Evolutionary conservation across 2,888 invertebrate species (phyloP).

Genomic region (Panopea generosa): DNA sequence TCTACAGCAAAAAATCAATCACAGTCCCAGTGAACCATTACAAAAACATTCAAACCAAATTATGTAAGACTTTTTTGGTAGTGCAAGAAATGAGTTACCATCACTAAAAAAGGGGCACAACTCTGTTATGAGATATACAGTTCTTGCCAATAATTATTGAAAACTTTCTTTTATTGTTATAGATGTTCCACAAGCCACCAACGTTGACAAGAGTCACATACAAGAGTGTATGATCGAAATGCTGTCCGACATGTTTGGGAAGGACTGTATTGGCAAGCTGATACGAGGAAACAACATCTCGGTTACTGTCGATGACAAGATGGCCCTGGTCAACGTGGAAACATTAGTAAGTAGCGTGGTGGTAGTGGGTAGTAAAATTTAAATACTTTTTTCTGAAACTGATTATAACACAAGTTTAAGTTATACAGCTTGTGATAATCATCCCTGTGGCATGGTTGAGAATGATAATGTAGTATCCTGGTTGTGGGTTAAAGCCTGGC

Average conservation of each 20-base stretch:
- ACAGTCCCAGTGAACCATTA: too few species aligned
- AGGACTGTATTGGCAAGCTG: constrained; percentile 96
- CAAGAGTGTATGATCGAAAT: constrained; percentile 95
- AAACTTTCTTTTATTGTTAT: constrained; percentile 17
- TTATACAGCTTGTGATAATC: too few species aligned
- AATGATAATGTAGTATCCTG: too few species aligned
- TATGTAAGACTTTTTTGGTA: too few species aligned
- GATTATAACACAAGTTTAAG: neutral
- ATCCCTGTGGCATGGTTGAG: too few species aligned
- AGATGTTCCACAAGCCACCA: constrained; percentile 86
- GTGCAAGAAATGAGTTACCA: too few species aligned
- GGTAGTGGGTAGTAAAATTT: neutral
- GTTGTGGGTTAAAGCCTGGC: too few species aligned
- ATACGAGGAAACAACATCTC: constrained; percentile 95
- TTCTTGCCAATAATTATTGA: neutral
- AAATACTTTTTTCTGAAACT: neutral
- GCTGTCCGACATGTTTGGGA: constrained; percentile 97
- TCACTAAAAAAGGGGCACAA: too few species aligned
- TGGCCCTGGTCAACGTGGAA: constrained; percentile 93
- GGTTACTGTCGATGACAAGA: constrained; percentile 93
- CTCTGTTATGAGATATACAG: too few species aligned
- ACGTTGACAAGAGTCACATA: constrained; percentile 96
- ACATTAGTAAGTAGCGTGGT: constrained; percentile 88
- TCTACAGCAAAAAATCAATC: too few species aligned
- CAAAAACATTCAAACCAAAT: too few species aligned